Evolutionary conservation across 2,888 invertebrate species (phyloP).

Genomic region (Pollenia labialis): DNA sequence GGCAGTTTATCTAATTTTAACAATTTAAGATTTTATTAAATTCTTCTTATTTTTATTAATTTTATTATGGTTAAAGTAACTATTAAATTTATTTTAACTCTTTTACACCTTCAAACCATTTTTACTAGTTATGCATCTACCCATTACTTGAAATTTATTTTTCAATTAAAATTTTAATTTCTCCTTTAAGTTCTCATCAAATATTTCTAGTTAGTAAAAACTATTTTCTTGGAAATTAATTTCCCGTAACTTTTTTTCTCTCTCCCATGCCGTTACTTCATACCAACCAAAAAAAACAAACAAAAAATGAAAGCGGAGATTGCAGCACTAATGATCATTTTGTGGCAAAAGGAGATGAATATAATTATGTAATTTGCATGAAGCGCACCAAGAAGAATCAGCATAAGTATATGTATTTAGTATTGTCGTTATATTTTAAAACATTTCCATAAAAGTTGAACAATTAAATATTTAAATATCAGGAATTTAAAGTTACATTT

Average conservation of each 20-base stretch:
- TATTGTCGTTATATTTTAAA: too few relatives aligned
- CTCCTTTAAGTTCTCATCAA: slow-evolving; percentile 1
- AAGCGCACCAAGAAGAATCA: background rate
- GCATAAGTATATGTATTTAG: background rate
- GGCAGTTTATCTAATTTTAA: too few relatives aligned
- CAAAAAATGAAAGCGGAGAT: slow-evolving; percentile 50
- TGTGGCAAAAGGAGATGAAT: slow-evolving; percentile 59
- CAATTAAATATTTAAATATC: too few relatives aligned
- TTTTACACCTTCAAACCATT: background rate
- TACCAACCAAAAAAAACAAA: background rate
- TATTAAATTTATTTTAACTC: background rate
- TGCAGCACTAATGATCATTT: slow-evolving; percentile 62
- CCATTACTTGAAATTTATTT: background rate
- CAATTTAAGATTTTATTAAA: too few relatives aligned
- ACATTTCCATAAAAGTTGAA: too few relatives aligned
- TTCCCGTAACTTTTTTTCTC: slow-evolving; percentile 34
- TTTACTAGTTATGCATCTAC: background rate
- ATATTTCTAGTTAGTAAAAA: slow-evolving; percentile 42
- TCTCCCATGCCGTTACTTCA: slow-evolving; percentile 11
- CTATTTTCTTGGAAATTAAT: slow-evolving; percentile 66
- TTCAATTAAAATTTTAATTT: slow-evolving; percentile 32
- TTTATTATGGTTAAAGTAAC: background rate
- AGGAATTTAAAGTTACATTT: too few relatives aligned
- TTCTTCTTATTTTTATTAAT: too few relatives aligned
- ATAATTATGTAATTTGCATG: slow-evolving; percentile 38